Percentiles rank a stretch among this genome's conserved stretches.
Conservation (phyloP, 2,888 invertebrate species). For the Clunio marinus region DNA sequence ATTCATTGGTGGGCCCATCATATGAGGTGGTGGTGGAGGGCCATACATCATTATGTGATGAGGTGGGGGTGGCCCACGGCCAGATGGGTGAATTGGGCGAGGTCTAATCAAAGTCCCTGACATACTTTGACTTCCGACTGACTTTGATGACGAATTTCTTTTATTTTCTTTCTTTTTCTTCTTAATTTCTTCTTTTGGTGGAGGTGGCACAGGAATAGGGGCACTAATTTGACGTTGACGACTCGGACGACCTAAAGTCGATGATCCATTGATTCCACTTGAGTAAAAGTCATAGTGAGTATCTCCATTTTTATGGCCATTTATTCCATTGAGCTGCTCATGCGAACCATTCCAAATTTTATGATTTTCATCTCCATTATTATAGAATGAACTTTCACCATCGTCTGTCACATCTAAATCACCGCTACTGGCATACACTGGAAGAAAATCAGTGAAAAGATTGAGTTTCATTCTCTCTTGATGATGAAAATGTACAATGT, state of each 20-base stretch:
- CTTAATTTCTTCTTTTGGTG: conserved; percentile 66
- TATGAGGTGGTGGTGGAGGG: conserved; percentile 52
- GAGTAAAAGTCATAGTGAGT: conserved; percentile 61
- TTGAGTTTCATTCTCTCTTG: too few relatives aligned
- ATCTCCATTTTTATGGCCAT: conserved; percentile 62
- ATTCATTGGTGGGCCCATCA: conserved; percentile 50
- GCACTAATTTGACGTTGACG: conserved; percentile 77
- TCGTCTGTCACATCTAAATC: conserved; percentile 54
- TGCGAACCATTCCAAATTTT: conserved; percentile 86
- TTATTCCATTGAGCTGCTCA: conserved; percentile 65
- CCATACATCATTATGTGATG: conserved; percentile 53
- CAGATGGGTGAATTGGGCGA: conserved; percentile 50
- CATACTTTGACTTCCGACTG: conserved; percentile 49
- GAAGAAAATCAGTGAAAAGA: conserved; percentile 42
- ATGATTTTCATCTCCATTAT: conserved; percentile 90
- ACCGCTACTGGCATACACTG: conserved; percentile 52
- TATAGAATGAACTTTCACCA: conserved; percentile 78
- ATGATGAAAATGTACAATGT: too few relatives aligned
- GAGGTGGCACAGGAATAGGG: conserved; percentile 78
- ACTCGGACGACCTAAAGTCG: conserved; percentile 61
- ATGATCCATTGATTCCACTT: conserved; percentile 43
- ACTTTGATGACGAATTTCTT: conserved; percentile 49
- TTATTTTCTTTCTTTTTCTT: conserved; percentile 55
- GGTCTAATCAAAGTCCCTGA: conserved; percentile 52
- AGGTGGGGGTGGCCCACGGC: conserved; percentile 45